Evolutionary conservation across 2,888 invertebrate species (phyloP).

Genomic region (Mimachlamys varia): DNA sequence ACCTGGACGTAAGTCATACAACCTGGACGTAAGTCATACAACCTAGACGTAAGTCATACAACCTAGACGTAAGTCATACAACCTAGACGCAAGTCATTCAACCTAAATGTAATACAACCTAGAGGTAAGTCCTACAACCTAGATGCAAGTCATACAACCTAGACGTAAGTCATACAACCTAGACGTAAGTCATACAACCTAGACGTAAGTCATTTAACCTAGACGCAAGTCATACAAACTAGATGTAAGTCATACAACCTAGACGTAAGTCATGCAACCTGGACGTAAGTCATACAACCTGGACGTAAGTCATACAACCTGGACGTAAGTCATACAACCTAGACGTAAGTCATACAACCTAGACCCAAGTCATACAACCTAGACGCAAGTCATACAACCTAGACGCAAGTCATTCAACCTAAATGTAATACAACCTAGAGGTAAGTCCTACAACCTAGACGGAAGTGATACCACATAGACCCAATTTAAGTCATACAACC

Average conservation of each 20-base stretch:
- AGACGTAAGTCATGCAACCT: constrained; percentile 2
- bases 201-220: background rate
- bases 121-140: background rate
- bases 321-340: no score
- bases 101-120: background rate
- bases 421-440: background rate
- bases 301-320: no score
- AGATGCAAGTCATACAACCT: constrained; percentile 17
- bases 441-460: background rate
- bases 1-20: no score
- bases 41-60: background rate
- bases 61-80: no score
- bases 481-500: background rate
- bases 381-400: no score
- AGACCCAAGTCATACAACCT: background rate
- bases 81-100: no score
- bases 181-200: background rate
- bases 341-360: no score
- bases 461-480: constrained; percentile 27
- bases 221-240: background rate
- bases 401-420: no score
- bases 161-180: background rate
- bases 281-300: background rate
- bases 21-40: background rate
- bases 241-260: no score